A percentile compares a stretch with the other conserved stretches of the same genome.
These are phyloP conservation scores for Phyllostomus hastatus DNA, from an alignment of 2,113 vertebrate species.

Conservation along the genomic window DNA sequence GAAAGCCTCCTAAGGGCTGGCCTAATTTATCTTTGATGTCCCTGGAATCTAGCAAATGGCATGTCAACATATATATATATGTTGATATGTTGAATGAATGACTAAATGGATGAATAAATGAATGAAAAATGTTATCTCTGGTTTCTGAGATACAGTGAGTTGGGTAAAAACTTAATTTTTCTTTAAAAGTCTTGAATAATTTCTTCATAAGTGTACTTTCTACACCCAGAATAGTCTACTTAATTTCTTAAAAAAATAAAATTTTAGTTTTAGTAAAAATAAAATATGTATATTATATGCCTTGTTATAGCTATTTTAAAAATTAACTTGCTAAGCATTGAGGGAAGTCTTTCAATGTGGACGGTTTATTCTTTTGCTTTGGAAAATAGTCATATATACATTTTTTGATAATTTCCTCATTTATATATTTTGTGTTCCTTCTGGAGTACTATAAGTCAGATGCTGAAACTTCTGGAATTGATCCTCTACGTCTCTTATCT, in stretches of 20 bases:
- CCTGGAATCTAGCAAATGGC: neutral
- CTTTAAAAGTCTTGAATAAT: neutral
- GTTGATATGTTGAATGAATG: neutral
- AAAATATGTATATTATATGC: neutral
- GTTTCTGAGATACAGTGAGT: neutral
- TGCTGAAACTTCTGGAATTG: neutral
- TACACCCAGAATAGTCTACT: neutral
- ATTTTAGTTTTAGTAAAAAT: slow-evolving; percentile 2
- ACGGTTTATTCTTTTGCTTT: neutral
- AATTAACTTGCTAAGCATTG: too few species aligned
- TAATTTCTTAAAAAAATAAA: neutral
- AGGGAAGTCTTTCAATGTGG: neutral
- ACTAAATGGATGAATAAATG: neutral
- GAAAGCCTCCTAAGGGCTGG: neutral
- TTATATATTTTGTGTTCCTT: neutral
- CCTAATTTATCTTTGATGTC: neutral
- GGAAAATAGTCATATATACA: neutral
- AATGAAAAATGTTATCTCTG: neutral
- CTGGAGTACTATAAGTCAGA: neutral
- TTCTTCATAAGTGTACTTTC: neutral
- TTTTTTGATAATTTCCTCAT: neutral
- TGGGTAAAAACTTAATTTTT: neutral
- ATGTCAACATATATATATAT: neutral
- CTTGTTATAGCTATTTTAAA: neutral
- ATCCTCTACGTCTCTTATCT: neutral